phyloP scores from a whole-genome alignment of 2,113 vertebrate genomes.

The Antennarius striatus region DNA sequence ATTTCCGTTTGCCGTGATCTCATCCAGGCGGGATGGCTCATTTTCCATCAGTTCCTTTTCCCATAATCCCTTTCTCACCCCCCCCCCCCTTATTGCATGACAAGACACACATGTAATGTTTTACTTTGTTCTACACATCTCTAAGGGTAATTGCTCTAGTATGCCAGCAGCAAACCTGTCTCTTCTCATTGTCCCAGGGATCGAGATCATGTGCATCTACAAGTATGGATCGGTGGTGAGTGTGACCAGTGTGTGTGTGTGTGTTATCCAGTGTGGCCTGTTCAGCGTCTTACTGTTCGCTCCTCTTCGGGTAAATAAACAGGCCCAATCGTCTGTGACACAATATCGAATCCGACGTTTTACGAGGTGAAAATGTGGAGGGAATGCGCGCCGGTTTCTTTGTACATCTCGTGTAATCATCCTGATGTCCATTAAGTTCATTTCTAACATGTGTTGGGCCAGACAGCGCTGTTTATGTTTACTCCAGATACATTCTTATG shows the following conservation, averaged over 20 bases:
- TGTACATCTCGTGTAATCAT: constrained; percentile 35
- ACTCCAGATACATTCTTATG: constrained; percentile 21
- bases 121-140: constrained; percentile 71
- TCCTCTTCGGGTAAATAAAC: constrained; percentile 46
- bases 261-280: constrained; percentile 52
- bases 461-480: constrained; percentile 30
- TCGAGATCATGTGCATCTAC: constrained; percentile 98
- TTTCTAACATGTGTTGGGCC: constrained; percentile 37
- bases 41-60: constrained; percentile 44
- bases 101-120: constrained; percentile 69
- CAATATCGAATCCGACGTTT: constrained; percentile 43
- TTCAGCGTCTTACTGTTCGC: constrained; percentile 51
- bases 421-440: constrained; percentile 24
- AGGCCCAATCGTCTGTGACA: constrained; percentile 32
- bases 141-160: constrained; percentile 71
- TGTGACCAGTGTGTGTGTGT: constrained; percentile 56
- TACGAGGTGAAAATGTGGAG: constrained; percentile 41
- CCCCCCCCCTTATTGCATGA: constrained; percentile 33
- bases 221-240: constrained; percentile 97
- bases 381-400: constrained; percentile 25
- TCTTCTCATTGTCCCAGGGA: constrained; percentile 82
- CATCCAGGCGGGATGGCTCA: constrained; percentile 39
- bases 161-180: constrained; percentile 67
- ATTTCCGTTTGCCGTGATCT: constrained; percentile 41
- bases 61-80: constrained; percentile 15